Evolutionary conservation across 2,888 invertebrate species (phyloP), one percentile per base, ranked within the genome.

Genomic region (Drosophila ustulata): DNA sequence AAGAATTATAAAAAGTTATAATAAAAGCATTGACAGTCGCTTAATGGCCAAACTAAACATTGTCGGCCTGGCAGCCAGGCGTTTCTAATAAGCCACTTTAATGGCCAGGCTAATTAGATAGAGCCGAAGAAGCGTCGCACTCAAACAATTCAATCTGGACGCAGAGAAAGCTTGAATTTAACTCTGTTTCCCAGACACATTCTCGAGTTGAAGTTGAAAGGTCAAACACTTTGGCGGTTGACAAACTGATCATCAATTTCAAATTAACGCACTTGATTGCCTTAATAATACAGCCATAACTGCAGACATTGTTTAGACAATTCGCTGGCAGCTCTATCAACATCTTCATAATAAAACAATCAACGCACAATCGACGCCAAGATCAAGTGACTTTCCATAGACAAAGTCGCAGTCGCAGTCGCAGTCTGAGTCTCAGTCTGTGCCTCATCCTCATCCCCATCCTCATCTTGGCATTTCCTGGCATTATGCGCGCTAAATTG

Each of bases 401-500:
- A 77, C 83, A 82, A 86, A 86, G 65, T 18, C 71, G 47, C 23
- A 57, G 41, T 57, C 43, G 2, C 28, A 43, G 50, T 6, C 13
- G 1, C 11, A 47, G 41, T 34, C 59, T 23, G 18, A 32, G 63
- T 26, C 50, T 8, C 45, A 30, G 46, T 6, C 49, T n/a, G 8
- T n/a, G 55, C 23, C 50, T 11, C 26, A 49, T 23, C 45, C 51
- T 8, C 46, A 26, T 6, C 23, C 53, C 13, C 43, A 59, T 55
- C 25, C 71, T 47, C 11, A 78, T 81, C 71, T 78, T 75, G 75
- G 75, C 82, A 82, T 85, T 83, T 87, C 87, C 83, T 87, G 87
- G 87, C 87, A 78, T 82, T 83, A 87, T 83, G 82, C 80, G 84
- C 89, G 88, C 86, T 90, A 90, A 90, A 90, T 90, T 90, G 90